Base-by-base conservation (phyloP, 1,140 invertebrate species). In the Leptinotarsa defecta region DNA sequence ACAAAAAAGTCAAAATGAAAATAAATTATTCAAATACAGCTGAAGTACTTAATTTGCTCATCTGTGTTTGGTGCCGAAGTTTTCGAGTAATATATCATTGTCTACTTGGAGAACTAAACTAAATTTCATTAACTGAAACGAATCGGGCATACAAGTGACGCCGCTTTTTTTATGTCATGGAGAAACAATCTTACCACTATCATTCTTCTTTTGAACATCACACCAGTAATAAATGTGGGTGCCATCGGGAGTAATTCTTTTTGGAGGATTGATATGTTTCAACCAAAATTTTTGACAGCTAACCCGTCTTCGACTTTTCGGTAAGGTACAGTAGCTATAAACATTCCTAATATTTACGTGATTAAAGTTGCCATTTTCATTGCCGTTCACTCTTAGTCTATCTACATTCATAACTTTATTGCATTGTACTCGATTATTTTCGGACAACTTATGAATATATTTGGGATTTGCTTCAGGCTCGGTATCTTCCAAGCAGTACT, bases 201-300 rank as follows among this genome's bases (percentile, higher is more conserved):
- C 83, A 6, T 57, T 57, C 78, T 87, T 87, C 76, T 89, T 88
- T 75, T 89, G 88, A 81, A 92, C 81, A 86, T 94, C 93, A 87
- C 93, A 94, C 93, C 93, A 94, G 86, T 94, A 94, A 88, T 93
- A 93, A 85, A 94, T 92, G 79, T 91, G 90, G 34, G 93, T 94
- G 78, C 93, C 93, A 87, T 94, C 93, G 34, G 92, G 91, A 52
- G 92, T 93, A 79, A 91, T 89, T 52, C 92, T 88, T 81, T 91
- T 91, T n/a, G 92, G 92, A 62, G 92, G 92, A 8, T 73, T 76
- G 24, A 78, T 49, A 77, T 78, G 76, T 20, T 74, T 68, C 62
- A 70, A 73, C 48, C 68, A 74, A 27, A 49, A 48, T 13, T 75
- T 77, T 49, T 64, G 74, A 62, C 73, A 34, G 65, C 61, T 75